Base-by-base conservation (phyloP, 2,113 vertebrate genomes). In the Aix galericulata region DNA sequence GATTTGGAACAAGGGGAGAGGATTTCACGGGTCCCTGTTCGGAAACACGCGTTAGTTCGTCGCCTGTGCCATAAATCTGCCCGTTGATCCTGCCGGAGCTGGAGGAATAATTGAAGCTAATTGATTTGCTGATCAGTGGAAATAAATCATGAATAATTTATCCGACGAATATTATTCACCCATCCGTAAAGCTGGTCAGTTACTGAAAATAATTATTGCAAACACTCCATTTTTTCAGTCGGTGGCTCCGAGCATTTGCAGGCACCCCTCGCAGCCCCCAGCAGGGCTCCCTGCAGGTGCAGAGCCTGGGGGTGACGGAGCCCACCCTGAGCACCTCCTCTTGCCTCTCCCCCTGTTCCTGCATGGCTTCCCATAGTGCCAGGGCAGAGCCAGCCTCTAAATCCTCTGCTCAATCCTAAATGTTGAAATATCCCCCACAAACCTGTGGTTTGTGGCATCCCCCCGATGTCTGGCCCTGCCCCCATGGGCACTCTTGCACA, bases 51-150 rank as follows among this genome's bases (percentile, higher is more conserved):
- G 0, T 69, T 64, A 55, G 38, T 25, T 89, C 40, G 32, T 82
- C 93, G 53, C 72, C 85, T 38, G 32, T 90, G 91, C 86, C 88
- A 77, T 86, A 86, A 95, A 95, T 86, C 85, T 94, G 60, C 50
- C 44, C 76, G 31, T 88, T 95, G 90, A 88, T 93, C 82, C 87
- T 10, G 2, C 85, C 63, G 7, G 17, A 88, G 75, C 72, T 63
- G 20, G 79, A 80, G 91, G 90, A 95, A 86, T 93, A 94, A 95
- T 90, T 88, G 82, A 83, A 88, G 90, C 90, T 96, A 97, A 96
- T 95, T 96, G 96, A 96, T 96, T 95, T 94, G 82, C 94, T 95
- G 93, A 95, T 94, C 85, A 93, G 72, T 77, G 79, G 85, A 90
- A 93, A 86, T 88, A 52, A 94, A 80, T 82, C 25, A 95, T 94